Conservation (phyloP, 2,888 invertebrate species). For the Lasioglossum morio region DNA sequence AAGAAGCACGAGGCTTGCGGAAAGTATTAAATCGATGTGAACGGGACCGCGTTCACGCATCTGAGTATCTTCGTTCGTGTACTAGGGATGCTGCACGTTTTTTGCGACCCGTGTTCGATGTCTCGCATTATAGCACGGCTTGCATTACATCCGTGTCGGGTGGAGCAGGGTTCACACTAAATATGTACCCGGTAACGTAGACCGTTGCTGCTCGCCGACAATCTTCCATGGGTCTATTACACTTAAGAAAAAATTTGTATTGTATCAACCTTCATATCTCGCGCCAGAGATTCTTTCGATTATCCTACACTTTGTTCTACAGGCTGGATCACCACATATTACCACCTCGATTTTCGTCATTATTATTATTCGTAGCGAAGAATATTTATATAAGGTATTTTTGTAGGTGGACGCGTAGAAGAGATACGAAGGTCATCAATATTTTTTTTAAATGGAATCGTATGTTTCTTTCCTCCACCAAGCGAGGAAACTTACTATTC, state of each 20-base stretch:
- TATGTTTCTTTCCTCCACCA: too few species aligned
- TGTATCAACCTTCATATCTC: background rate
- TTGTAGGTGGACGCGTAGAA: too few species aligned
- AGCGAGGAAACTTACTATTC: too few species aligned
- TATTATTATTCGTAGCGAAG: too few species aligned
- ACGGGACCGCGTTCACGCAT: conserved; percentile 18
- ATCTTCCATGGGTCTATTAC: background rate
- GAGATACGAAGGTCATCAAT: too few species aligned
- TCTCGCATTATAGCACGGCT: conserved; percentile 83
- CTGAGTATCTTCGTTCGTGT: conserved; percentile 31
- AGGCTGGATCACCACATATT: too few species aligned
- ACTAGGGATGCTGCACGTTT: conserved; percentile 75
- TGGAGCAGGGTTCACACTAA: conserved; percentile 42
- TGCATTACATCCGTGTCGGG: conserved; percentile 84
- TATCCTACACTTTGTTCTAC: too few species aligned
- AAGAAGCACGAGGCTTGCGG: background rate
- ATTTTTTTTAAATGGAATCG: too few species aligned
- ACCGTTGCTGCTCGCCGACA: background rate
- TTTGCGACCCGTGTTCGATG: conserved; percentile 74
- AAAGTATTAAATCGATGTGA: conserved; percentile 4
- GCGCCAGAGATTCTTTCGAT: too few species aligned
- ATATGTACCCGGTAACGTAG: background rate
- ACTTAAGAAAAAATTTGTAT: background rate
- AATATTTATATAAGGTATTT: too few species aligned
- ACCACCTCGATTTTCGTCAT: too few species aligned